Base-by-base conservation (phyloP, 2,888 invertebrate genomes). In the Machimus rusticus region DNA sequence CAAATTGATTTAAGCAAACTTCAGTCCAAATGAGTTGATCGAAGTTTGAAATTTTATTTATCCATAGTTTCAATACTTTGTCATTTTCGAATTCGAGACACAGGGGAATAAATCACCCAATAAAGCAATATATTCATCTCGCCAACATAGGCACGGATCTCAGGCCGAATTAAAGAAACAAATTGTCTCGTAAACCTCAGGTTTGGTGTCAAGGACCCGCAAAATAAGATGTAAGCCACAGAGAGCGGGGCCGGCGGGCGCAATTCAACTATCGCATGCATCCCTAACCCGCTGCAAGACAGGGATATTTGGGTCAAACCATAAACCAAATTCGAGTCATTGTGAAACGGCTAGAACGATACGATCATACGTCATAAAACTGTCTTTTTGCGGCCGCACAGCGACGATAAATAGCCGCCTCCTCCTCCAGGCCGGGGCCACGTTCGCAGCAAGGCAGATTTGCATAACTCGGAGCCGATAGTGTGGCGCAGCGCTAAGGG, bases 331-430 rank as follows among this genome's bases (percentile, higher is more conserved):
- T 55, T 81, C 37, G 55, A 81, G 34, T 81, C 81, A 37, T 81
- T 81, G 55, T 55, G 81, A 81, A 81, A 81, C 34, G 46, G 55
- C 81, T 16, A 81, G 8, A 31, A 55, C 12, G 81, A 81, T 81
- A 81, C 55, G 23, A 81, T 81, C 81, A 34, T 81, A 55, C 51
- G 55, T 81, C 81, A 81, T 81, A 81, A 81, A 81, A 81, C 31
- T 81, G 81, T 81, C 81, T 81, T 46, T 55, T 55, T 55, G 81
- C n/a, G 55, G 51, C 55, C 4, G 23, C 81, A 51, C 34, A 4
- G 55, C 81, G 51, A 55, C 55, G 31, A 28, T 81, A 39, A 81
- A 81, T 39, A 31, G 37, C 51, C 43, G n/a, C 28, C 43, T 23
- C 79, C 43, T 46, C 43, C 43, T 43, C 78, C 28, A 39, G 31